Percentiles rank a stretch among this genome's conserved stretches.
Evolutionary conservation across 1,140 invertebrate species (phyloP).

Genomic region (Drusus annulatus): DNA sequence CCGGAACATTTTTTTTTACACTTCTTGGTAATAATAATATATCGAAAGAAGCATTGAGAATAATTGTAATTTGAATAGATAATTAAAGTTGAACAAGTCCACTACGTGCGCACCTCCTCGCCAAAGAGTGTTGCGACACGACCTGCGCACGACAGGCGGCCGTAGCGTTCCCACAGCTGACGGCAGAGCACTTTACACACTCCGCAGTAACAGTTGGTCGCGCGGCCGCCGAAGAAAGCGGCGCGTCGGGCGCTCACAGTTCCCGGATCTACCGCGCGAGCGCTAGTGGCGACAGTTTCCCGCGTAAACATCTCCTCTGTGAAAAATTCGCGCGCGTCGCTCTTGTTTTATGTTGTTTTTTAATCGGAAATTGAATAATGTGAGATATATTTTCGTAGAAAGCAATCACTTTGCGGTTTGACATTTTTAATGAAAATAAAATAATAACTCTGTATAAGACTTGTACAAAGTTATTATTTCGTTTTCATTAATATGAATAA

Average conservation of each 20-base stretch:
- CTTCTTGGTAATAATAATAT: too few species aligned
- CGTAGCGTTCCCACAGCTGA: neutral
- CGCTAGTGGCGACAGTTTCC: neutral
- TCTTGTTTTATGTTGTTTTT: constrained; percentile 1
- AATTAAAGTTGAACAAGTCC: neutral
- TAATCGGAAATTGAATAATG: too few species aligned
- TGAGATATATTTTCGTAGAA: too few species aligned
- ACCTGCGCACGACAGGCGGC: neutral
- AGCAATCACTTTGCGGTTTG: too few species aligned
- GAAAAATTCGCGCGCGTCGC: constrained; percentile 9
- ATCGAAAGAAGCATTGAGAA: too few species aligned
- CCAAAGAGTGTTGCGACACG: constrained; percentile 6
- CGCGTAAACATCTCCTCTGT: neutral
- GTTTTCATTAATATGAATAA: too few species aligned
- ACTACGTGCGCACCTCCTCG: constrained; percentile 7
- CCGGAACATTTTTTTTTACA: too few species aligned
- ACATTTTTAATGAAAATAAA: too few species aligned
- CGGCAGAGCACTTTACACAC: too few species aligned
- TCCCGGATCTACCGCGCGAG: constrained; percentile 19
- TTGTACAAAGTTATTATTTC: too few species aligned
- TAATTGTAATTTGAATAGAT: too few species aligned
- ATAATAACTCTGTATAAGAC: too few species aligned
- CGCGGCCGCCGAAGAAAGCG: constrained; percentile 42
- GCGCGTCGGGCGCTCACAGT: constrained; percentile 11
- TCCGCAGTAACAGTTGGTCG: constrained; percentile 2